phyloP scores from a whole-genome alignment of 2,113 vertebrate species.

The Myocastor coypus region DNA sequence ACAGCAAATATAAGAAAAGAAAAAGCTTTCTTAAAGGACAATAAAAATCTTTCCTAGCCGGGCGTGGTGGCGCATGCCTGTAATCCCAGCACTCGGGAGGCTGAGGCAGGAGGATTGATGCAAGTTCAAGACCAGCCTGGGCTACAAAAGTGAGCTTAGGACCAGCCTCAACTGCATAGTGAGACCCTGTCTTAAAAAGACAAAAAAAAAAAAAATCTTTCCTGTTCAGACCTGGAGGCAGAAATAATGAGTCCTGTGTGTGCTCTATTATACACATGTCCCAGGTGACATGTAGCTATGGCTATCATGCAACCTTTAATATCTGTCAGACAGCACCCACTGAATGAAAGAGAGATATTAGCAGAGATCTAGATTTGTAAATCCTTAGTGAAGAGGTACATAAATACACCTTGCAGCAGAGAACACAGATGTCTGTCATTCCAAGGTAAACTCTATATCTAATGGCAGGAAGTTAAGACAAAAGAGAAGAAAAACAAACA shows the following conservation, averaged over 20 bases:
- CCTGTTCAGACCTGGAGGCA: background rate
- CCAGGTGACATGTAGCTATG: background rate
- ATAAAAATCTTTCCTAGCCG: background rate
- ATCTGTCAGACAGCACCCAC: background rate
- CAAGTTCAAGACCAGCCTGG: too few species aligned
- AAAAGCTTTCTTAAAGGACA: background rate
- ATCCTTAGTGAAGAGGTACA: background rate
- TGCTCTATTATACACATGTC: background rate
- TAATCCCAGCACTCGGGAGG: too few species aligned
- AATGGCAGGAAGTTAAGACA: conserved; percentile 2
- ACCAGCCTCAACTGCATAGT: too few species aligned
- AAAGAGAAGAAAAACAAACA: background rate
- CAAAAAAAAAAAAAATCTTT: background rate
- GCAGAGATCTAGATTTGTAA: background rate
- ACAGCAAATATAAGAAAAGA: background rate
- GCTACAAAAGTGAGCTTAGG: too few species aligned
- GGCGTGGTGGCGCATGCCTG: too few species aligned
- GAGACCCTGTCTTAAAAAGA: too few species aligned
- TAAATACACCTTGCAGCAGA: background rate
- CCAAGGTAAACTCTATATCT: background rate
- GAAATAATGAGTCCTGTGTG: background rate
- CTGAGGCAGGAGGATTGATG: too few species aligned
- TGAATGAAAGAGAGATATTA: background rate
- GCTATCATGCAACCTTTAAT: background rate
- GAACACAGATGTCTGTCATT: background rate